These are phyloP conservation scores for Indicator maculatus DNA, from an alignment of 2,113 vertebrate genomes.

Conservation along the genomic window DNA sequence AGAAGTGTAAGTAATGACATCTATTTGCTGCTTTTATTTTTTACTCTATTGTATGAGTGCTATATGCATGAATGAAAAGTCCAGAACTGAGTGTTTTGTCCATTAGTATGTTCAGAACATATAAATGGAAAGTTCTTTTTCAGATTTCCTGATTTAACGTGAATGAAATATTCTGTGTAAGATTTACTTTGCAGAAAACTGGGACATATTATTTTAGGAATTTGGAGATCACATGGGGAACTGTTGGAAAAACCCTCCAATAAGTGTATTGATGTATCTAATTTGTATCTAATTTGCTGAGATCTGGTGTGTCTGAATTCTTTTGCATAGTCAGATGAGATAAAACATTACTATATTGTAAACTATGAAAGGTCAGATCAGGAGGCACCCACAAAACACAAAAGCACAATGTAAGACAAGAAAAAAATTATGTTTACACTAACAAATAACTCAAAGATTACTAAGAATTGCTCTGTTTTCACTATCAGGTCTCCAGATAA, in stretches of 20 bases:
- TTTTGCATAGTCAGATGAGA: background rate
- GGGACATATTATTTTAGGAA: background rate
- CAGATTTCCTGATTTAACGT: background rate
- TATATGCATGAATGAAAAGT: background rate
- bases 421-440: background rate
- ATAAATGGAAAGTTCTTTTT: background rate
- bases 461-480: background rate
- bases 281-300: background rate
- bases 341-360: background rate
- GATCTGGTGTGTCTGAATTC: background rate
- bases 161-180: background rate
- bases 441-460: background rate
- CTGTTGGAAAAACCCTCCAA: background rate
- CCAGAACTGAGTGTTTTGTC: background rate
- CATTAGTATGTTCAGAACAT: background rate
- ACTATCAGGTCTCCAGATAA: background rate
- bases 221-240: background rate
- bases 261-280: background rate
- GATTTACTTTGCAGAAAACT: background rate
- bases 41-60: background rate
- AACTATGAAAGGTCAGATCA: background rate
- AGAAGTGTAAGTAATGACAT: conserved; percentile 19
- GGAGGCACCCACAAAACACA: background rate
- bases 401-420: background rate
- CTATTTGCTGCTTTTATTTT: background rate